phyloP scores from a whole-genome alignment of 2,888 invertebrate species.

The Cactoblastis cactorum region DNA sequence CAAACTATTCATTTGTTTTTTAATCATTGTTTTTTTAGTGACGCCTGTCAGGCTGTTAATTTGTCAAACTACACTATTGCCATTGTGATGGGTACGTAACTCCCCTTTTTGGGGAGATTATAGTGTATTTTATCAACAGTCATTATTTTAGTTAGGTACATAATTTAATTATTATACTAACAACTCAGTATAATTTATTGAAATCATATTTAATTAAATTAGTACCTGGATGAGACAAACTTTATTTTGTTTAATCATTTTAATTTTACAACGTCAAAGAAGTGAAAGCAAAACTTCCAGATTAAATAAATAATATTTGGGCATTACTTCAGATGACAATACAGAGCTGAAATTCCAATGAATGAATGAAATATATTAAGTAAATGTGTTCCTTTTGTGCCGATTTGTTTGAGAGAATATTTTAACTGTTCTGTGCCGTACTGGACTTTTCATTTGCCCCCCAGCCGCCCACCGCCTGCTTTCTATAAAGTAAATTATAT shows the following conservation, averaged over 20 bases:
- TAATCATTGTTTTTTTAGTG: slow-evolving; percentile 8
- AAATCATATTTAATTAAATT: too few species aligned
- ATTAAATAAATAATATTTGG: slow-evolving; percentile 8
- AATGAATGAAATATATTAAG: slow-evolving; percentile 53
- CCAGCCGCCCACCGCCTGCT: slow-evolving; percentile 29
- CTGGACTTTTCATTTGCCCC: slow-evolving; percentile 50
- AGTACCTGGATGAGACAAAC: too few species aligned
- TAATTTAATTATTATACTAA: not conserved
- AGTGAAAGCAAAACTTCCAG: too few species aligned
- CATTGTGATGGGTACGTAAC: not conserved
- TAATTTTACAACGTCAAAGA: too few species aligned
- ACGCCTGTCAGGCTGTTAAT: not conserved
- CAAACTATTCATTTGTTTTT: slow-evolving; percentile 11
- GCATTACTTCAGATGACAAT: slow-evolving; percentile 6
- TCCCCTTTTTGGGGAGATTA: not conserved
- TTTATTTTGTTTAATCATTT: too few species aligned
- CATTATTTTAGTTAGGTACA: not conserved
- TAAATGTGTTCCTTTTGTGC: slow-evolving; percentile 53
- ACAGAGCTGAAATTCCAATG: slow-evolving; percentile 22
- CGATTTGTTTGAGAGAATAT: slow-evolving; percentile 43
- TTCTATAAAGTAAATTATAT: slow-evolving; percentile 67
- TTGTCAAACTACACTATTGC: not conserved
- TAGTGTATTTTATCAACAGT: not conserved
- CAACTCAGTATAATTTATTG: too few species aligned
- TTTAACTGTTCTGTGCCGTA: slow-evolving; percentile 41